Evolutionary conservation across 2,888 invertebrate species (phyloP).

Genomic region (Pseudococcus longispinus): DNA sequence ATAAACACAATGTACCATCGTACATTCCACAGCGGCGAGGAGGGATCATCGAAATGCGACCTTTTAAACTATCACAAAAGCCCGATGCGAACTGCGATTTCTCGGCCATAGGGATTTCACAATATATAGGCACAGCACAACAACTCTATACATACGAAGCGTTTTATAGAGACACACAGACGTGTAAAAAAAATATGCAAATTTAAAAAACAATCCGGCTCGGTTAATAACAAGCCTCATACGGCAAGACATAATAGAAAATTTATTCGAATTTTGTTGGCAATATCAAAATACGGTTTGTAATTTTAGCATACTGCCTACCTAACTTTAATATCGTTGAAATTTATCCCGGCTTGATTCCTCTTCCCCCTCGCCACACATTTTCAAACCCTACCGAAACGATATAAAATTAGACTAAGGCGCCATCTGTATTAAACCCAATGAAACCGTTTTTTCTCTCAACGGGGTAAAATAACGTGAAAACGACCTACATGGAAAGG

Average conservation of each 20-base stretch:
- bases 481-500: neutral
- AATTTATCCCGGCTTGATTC: neutral
- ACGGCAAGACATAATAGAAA: constrained; percentile 6
- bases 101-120: neutral
- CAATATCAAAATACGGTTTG: neutral
- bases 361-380: neutral
- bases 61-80: neutral
- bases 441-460: neutral
- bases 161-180: neutral
- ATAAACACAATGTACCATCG: constrained; percentile 1
- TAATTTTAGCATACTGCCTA: neutral
- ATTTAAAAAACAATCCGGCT: constrained; percentile 24
- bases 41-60: neutral
- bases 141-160: too few relatives aligned
- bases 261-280: constrained; percentile 32
- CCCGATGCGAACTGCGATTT: neutral
- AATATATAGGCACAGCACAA: neutral
- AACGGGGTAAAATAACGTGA: neutral
- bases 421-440: constrained; percentile 11
- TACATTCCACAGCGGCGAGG: neutral
- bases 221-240: constrained; percentile 35
- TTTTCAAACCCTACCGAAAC: neutral
- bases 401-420: neutral
- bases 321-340: neutral
- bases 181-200: neutral